Conservation (phyloP, 2,888 invertebrate genomes). For the Lamproptera curius region DNA sequence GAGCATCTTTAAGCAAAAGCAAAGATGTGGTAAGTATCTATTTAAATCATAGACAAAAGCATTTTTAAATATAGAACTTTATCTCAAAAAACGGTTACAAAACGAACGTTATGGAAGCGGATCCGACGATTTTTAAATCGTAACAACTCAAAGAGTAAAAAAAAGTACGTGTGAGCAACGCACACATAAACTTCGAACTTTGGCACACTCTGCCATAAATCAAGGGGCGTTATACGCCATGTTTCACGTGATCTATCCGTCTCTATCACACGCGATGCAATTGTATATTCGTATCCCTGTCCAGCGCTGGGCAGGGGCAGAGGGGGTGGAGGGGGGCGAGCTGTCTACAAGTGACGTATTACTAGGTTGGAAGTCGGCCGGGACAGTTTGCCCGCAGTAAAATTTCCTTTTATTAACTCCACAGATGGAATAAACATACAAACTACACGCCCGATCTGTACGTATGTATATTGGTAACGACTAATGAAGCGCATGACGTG, state of each 20-base stretch:
- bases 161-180: conserved; percentile 44
- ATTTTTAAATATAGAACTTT: too few species aligned
- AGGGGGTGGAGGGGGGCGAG: conserved; percentile 60
- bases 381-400: conserved; percentile 48
- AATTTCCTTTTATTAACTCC: conserved; percentile 34
- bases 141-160: conserved; percentile 21
- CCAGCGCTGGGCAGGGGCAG: conserved; percentile 55
- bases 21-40: too few species aligned
- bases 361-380: conserved; percentile 64
- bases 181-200: conserved; percentile 73
- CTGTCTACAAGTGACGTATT: conserved; percentile 78
- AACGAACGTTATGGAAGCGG: too few species aligned
- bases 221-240: conserved; percentile 80
- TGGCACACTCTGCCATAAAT: conserved; percentile 75
- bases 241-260: conserved; percentile 68
- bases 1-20: too few species aligned
- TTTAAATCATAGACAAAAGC: too few species aligned
- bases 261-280: conserved; percentile 56
- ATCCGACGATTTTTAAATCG: conserved; percentile 10
- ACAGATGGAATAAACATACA: conserved; percentile 13
- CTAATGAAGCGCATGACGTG: conserved; percentile 59
- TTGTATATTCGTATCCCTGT: conserved; percentile 55
- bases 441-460: conserved; percentile 14
- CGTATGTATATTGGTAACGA: conserved; percentile 37
- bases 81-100: too few species aligned